Evolutionary conservation across 2,113 vertebrate genomes (phyloP), one percentile per base, ranked within the genome.

Genomic region (Podarcis cretensis): DNA sequence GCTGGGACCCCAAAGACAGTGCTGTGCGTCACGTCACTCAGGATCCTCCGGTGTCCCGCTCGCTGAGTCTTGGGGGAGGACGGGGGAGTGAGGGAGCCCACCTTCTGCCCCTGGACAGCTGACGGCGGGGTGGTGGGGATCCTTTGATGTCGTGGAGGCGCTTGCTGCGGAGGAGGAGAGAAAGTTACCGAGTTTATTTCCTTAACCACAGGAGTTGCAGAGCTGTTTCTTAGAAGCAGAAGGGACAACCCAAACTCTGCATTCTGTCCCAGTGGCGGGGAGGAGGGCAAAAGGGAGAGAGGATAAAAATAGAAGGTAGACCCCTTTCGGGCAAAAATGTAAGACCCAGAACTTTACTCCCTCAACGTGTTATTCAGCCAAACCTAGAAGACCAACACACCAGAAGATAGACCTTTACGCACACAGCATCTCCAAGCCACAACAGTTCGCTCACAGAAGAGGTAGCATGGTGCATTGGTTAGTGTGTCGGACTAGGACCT

Each of bases 11-110:
- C 99, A 6, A 99, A 99, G 43, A 99, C 98, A 0, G 99, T 97
- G 4, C 99, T 99, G 96, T 99, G 99, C 25, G 99, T 99, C 92
- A 99, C 98, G 0, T 99, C 99, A 16, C 99, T 99, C 90, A 99
- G 97, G 92, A 99, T 99, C 90, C 99, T 97, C 89, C 99, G 94
- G 95, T 99, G 99, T 23, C 99, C 98, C 0, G 98, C 97, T 5
- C 98, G 98, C 35, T 98, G 98, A 0, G 97, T 97, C 97, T 99
- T 99, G 66, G 99, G 99, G 8, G 99, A 99, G 0, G 98, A 99
- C 0, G 99, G 99, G 1, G 99, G 99, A 0, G 99, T 99, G 89
- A 99, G 96, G n/a, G 98, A 98, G 90, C 98, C 98, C 21, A 96
- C 92, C 96, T 98, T 99, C 94, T 98, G 98, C 0, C 97, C 96